These are phyloP conservation scores for Pluvianellus socialis DNA, from an alignment of 2,113 vertebrate species.

Conservation along the genomic window DNA sequence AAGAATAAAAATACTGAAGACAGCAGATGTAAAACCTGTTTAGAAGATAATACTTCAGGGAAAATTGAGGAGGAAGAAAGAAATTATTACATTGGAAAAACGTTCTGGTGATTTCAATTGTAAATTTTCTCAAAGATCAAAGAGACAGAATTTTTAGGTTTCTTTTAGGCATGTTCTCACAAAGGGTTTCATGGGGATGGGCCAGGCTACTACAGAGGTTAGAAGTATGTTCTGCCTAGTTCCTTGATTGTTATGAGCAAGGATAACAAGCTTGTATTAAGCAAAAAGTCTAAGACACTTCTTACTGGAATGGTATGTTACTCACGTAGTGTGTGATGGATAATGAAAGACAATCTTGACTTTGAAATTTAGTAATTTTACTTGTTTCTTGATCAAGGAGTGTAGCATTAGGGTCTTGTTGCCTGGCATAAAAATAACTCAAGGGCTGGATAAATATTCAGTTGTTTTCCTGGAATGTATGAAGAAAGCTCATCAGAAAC, in stretches of 20 bases:
- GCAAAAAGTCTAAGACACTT: not conserved
- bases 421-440: not conserved
- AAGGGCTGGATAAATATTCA: not conserved
- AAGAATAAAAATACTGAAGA: not conserved
- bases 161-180: not conserved
- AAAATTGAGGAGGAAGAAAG: not conserved
- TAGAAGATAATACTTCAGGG: not conserved
- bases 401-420: not conserved
- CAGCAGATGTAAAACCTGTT: not conserved
- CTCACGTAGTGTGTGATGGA: not conserved
- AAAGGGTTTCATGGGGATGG: not conserved
- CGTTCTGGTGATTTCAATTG: not conserved
- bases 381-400: not conserved
- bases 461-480: not conserved
- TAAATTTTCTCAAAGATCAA: not conserved
- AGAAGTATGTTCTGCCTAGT: not conserved
- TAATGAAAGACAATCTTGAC: not conserved
- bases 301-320: not conserved
- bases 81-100: not conserved
- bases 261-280: not conserved
- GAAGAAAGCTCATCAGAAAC: not conserved
- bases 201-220: not conserved
- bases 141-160: not conserved
- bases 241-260: not conserved
- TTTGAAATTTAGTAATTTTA: not conserved